Evolutionary conservation across 2,888 invertebrate genomes (phyloP).

Genomic region (Mythimna lalbum): DNA sequence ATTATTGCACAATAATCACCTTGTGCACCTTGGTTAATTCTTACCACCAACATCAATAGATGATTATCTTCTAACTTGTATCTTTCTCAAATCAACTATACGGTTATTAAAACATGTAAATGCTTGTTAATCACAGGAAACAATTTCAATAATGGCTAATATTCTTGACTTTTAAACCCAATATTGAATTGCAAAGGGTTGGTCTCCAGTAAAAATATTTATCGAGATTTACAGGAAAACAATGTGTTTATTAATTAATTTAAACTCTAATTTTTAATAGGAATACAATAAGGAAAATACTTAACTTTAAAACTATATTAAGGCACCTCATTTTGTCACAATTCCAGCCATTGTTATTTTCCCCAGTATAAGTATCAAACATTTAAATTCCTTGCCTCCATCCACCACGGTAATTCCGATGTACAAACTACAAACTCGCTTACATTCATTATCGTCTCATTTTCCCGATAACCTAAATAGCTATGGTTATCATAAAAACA

Average conservation of each 20-base stretch:
- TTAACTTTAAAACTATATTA: neutral
- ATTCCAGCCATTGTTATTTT: constrained; percentile 9
- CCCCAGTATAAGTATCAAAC: neutral
- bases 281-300: neutral
- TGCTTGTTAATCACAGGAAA: neutral
- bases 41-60: constrained; percentile 10
- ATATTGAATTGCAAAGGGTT: neutral
- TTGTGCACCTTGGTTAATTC: constrained; percentile 19
- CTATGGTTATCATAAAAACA: constrained; percentile 60
- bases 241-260: neutral
- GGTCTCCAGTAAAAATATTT: neutral
- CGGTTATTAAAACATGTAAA: neutral
- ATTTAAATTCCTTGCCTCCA: constrained; percentile 23
- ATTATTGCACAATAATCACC: constrained; percentile 28
- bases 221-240: neutral
- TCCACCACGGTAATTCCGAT: constrained; percentile 34
- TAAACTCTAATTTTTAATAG: neutral
- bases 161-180: neutral
- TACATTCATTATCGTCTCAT: constrained; percentile 48
- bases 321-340: neutral
- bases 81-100: neutral
- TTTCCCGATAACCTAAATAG: constrained; percentile 72
- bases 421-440: constrained; percentile 19
- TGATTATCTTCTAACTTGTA: neutral
- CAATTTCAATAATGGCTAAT: neutral